Evolutionary conservation across 2,888 invertebrate genomes (phyloP).

Genomic region (Elmis aenea): DNA sequence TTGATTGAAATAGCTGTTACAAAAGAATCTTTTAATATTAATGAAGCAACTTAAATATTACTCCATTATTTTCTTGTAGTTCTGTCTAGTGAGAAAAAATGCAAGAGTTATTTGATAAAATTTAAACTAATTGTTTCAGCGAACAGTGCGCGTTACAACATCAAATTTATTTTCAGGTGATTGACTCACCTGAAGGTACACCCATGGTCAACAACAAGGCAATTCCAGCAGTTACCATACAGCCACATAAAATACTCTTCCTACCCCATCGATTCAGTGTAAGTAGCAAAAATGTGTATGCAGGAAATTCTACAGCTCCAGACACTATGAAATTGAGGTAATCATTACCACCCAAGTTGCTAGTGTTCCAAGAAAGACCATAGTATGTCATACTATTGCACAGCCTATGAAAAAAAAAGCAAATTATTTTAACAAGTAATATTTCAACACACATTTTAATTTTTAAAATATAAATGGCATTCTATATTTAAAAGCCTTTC

Average conservation of each 20-base stretch:
- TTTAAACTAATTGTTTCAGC: background rate
- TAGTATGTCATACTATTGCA: conserved; percentile 75
- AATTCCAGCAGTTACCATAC: conserved; percentile 60
- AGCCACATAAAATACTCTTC: conserved; percentile 62
- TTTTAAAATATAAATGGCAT: no score
- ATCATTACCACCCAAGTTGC: conserved; percentile 65
- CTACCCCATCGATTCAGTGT: conserved; percentile 68
- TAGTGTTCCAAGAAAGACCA: conserved; percentile 71
- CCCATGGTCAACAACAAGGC: conserved; percentile 55
- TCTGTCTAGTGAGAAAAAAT: no score
- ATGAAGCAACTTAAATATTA: no score
- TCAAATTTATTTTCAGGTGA: background rate
- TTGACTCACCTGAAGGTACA: conserved; percentile 52
- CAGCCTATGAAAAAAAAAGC: conserved; percentile 62
- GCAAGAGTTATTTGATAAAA: background rate
- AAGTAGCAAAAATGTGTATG: conserved; percentile 60
- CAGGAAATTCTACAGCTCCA: conserved; percentile 73
- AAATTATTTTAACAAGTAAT: no score
- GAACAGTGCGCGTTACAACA: background rate
- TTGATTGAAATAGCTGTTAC: background rate
- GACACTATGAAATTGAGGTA: conserved; percentile 70
- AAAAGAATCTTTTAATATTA: no score
- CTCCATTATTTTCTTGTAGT: no score
- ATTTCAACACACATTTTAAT: no score
- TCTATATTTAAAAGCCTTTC: no score